Percentiles rank a stretch among this genome's conserved stretches.
phyloP scores from a whole-genome alignment of 2,113 vertebrate species.

The Phainopepla nitens region DNA sequence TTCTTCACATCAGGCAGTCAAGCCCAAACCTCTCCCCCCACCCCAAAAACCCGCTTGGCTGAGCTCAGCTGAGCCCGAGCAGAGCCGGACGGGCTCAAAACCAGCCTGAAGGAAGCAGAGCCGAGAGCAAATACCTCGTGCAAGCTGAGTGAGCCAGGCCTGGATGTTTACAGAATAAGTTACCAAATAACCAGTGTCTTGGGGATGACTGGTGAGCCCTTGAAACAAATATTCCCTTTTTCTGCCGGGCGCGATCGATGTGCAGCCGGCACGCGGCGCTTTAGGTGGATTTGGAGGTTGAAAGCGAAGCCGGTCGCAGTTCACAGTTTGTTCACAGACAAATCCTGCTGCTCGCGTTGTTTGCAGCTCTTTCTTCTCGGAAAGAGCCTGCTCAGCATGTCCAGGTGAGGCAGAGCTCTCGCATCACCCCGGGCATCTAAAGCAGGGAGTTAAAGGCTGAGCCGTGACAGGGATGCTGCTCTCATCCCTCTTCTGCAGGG shows the following conservation, averaged over 20 bases:
- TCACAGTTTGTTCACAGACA: conserved; percentile 67
- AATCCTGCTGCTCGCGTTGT: conserved; percentile 47
- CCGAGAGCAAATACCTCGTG: conserved; percentile 32
- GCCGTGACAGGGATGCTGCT: not conserved
- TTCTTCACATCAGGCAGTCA: not conserved
- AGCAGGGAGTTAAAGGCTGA: conserved; percentile 12
- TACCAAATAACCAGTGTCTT: conserved; percentile 57
- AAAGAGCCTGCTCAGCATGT: conserved; percentile 34
- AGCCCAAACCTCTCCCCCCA: not conserved
- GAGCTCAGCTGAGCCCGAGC: not conserved
- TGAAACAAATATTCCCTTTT: conserved; percentile 7
- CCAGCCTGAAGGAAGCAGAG: not conserved
- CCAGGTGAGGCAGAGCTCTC: conserved; percentile 37
- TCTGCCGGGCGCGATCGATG: conserved; percentile 17
- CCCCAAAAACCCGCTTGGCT: not conserved
- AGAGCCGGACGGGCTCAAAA: not conserved
- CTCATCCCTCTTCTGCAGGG: not conserved
- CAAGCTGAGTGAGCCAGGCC: conserved; percentile 16
- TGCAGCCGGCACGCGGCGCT: not conserved
- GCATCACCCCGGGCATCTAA: not conserved
- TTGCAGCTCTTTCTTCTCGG: conserved; percentile 31
- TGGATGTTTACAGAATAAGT: conserved; percentile 55
- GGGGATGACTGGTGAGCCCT: conserved; percentile 47
- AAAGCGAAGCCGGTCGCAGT: conserved; percentile 34
- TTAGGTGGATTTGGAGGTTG: conserved; percentile 53